Evolutionary conservation across 2,888 invertebrate species (phyloP), one percentile per base, ranked within the genome.

Genomic region (Maniola hyperantus): DNA sequence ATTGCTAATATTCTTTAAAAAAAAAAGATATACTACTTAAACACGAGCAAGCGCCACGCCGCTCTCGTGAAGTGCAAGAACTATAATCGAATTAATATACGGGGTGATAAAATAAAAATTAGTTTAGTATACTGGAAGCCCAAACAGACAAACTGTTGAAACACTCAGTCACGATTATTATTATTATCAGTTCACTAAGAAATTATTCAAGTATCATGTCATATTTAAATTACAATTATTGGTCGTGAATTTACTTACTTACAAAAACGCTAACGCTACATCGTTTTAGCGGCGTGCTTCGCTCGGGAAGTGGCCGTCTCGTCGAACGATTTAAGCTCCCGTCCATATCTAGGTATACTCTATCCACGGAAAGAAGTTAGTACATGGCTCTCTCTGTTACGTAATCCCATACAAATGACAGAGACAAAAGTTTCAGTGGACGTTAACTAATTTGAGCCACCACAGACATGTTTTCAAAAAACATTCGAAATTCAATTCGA

Each of bases 141-240:
- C 91, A 76, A 84, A 89, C 90, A 90, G 89, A 91, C 88, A 88
- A 84, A 83, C 89, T 85, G 87, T 86, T 83, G 82, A 84, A 86
- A 89, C 89, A 83, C 81, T 89, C 90, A 91, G 91, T 91, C 91
- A 83, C 83, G 74, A 85, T 89, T 87, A 89, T 87, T 87, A 89
- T 87, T 87, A 89, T 87, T 87, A 89, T 87, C 84, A 83, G 83
- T 85, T 88, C 84, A 88, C 88, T 89, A 90, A 87, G 85, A 89
- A 89, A 88, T 87, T 83, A 85, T 83, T 77, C 77, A 81, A 83
- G 81, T 84, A 83, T 79, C 83, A 81, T 84, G 85, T 82, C 84
- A 87, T 84, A 84, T 85, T 82, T 83, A 82, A 82, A 87, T 91
- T 91, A 91, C 89, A 91, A 85, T 89, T 91, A 92, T 92, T 92